A percentile compares a stretch with the other conserved stretches of the same genome.
Conservation (phyloP, 2,888 invertebrate genomes). For the Ophonus ardosiacus region DNA sequence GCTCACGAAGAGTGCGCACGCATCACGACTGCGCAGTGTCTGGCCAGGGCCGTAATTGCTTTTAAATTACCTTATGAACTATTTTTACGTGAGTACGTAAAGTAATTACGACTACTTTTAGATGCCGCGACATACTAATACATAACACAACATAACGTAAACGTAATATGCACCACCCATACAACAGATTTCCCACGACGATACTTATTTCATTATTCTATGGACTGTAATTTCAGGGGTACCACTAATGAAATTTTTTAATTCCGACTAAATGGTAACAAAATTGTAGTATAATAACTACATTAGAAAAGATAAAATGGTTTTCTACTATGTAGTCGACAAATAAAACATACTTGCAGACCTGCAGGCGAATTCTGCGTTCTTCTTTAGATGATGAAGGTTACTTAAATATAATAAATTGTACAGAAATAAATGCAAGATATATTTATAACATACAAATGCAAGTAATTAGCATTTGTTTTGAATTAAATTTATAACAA, state of each 20-base stretch:
- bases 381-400: too few species aligned
- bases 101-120: conserved; percentile 57
- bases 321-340: too few species aligned
- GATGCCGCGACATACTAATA: conserved; percentile 54
- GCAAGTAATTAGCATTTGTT: too few species aligned
- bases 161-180: conserved; percentile 52
- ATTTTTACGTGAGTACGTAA: conserved; percentile 60
- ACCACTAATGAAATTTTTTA: not conserved
- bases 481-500: too few species aligned
- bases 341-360: too few species aligned
- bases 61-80: conserved; percentile 63
- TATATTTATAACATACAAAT: too few species aligned
- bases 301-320: not conserved
- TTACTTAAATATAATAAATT: too few species aligned
- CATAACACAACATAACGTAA: conserved; percentile 17
- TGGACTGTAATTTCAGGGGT: not conserved
- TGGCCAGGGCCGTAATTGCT: conserved; percentile 55
- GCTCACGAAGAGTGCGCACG: conserved; percentile 15
- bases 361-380: too few species aligned
- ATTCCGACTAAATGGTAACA: not conserved
- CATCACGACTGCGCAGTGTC: conserved; percentile 35
- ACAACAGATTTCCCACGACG: conserved; percentile 42
- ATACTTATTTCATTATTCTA: not conserved
- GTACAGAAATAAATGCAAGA: too few species aligned
- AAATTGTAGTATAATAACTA: not conserved